Base-by-base conservation (phyloP, 2,797 vertebrate species). In the Notolabrus celidotus region DNA sequence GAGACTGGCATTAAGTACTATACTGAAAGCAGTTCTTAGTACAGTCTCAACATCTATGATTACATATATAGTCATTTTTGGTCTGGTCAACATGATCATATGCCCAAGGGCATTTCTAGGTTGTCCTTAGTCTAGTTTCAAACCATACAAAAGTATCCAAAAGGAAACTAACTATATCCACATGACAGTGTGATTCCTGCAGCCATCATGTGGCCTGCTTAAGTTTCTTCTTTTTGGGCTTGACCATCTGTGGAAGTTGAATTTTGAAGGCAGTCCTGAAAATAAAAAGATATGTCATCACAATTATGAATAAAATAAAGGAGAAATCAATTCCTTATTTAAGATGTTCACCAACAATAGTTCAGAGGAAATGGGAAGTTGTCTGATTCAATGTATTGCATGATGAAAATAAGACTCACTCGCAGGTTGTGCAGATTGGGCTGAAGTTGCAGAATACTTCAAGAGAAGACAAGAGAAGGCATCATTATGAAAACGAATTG, bases 371-470 rank as follows among this genome's bases (percentile, higher is more conserved):
- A 50, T 12, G 1, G 2, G 1, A 50, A 51, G 15, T 10, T 53
- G 12, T 53, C 14, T 42, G 12, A 22, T 36, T 46, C 2, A n/a
- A n/a, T n/a, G n/a, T n/a, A n/a, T n/a, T 19, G 20, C 7, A 10
- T 27, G 8, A 0, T 15, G 47, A 41, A 0, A 50, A 46, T 45
- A 10, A 43, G 3, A 97, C 98, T 97, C 79, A 99, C 98, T 99
- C 98, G 95, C 98, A 99, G 0, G 98, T 99, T n/a, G 98, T 99
- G 71, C 98, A 99, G 90, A 99, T 99, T 8, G 98, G 98, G 79
- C 97, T 99, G 92, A 99, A 99, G 88, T 94, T 99, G 93, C 98
- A 99, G 93, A 99, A 99, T 86, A 99, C 98, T 99, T 57, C 0
- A 59, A 52, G 62, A 68, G 27, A 67, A 67, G 23, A 82, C 3